These are phyloP conservation scores for Leptonema lineaticorne DNA, from an alignment of 1,140 invertebrate species.

Conservation along the genomic window DNA sequence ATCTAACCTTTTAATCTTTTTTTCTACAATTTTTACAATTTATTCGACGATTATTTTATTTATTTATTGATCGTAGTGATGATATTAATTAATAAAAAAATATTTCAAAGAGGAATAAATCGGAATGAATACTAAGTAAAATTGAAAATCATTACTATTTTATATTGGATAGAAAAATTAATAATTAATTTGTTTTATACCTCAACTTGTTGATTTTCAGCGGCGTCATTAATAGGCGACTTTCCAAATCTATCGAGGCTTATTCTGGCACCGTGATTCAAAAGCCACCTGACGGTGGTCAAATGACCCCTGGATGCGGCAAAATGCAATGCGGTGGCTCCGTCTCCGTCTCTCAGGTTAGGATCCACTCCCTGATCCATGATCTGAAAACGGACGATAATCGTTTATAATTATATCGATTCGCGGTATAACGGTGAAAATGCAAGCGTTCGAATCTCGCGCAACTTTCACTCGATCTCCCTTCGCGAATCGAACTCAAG, in stretches of 20 bases:
- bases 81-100: no score
- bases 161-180: no score
- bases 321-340: constrained; percentile 78
- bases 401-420: neutral
- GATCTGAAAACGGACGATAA: constrained; percentile 57
- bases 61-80: no score
- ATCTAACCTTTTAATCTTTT: no score
- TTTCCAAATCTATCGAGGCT: constrained; percentile 82
- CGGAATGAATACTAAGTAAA: no score
- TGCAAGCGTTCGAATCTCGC: neutral
- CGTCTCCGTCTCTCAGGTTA: constrained; percentile 81
- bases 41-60: no score
- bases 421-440: neutral
- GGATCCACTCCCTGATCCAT: constrained; percentile 78
- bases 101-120: no score
- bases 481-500: no score
- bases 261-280: constrained; percentile 75
- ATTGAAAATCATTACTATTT: no score
- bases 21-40: no score
- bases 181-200: no score
- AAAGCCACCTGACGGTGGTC: constrained; percentile 79
- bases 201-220: constrained; percentile 85
- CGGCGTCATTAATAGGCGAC: constrained; percentile 85
- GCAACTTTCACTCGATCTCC: neutral
- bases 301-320: constrained; percentile 80